These are phyloP conservation scores for Zaprionus taronus DNA, from an alignment of 1,140 invertebrate genomes.

Conservation along the genomic window DNA sequence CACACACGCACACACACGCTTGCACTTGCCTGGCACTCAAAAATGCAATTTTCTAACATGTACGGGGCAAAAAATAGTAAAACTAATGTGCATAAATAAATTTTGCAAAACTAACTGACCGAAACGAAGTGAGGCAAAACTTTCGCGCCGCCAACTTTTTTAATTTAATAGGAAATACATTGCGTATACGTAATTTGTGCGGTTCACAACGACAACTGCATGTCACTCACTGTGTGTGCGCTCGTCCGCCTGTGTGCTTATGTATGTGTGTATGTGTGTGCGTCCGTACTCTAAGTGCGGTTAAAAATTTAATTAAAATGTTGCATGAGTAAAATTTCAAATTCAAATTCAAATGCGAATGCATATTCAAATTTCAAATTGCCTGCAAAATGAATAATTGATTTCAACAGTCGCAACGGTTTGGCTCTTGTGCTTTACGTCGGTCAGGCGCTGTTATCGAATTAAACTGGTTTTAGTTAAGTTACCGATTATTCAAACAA, in stretches of 20 bases:
- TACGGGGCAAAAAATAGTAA: not conserved
- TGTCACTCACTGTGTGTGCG: slow-evolving; percentile 8
- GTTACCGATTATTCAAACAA: not conserved
- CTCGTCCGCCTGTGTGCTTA: not conserved
- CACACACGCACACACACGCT: slow-evolving; percentile 1
- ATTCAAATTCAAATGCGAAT: slow-evolving; percentile 36
- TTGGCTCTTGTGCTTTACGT: slow-evolving; percentile 35
- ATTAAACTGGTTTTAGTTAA: slow-evolving; percentile 31
- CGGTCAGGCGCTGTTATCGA: slow-evolving; percentile 34
- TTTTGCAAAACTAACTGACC: slow-evolving; percentile 44
- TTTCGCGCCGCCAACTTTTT: slow-evolving; percentile 66
- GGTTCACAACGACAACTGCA: slow-evolving; percentile 62
- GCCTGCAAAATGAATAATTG: slow-evolving; percentile 77
- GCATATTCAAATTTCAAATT: slow-evolving; percentile 64
- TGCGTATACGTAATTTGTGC: slow-evolving; percentile 75
- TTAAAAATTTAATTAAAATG: slow-evolving; percentile 77
- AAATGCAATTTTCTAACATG: slow-evolving; percentile 61
- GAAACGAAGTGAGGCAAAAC: slow-evolving; percentile 55
- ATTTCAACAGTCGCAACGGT: slow-evolving; percentile 57
- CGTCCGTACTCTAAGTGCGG: slow-evolving; percentile 42
- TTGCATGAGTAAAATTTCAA: slow-evolving; percentile 67
- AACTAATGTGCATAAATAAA: slow-evolving; percentile 23
- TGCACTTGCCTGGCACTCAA: slow-evolving; percentile 14
- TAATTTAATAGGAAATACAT: slow-evolving; percentile 71
- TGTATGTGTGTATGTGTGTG: slow-evolving; percentile 15